Evolutionary conservation across 2,888 invertebrate species (phyloP).

Genomic region (Argyresthia albistria): DNA sequence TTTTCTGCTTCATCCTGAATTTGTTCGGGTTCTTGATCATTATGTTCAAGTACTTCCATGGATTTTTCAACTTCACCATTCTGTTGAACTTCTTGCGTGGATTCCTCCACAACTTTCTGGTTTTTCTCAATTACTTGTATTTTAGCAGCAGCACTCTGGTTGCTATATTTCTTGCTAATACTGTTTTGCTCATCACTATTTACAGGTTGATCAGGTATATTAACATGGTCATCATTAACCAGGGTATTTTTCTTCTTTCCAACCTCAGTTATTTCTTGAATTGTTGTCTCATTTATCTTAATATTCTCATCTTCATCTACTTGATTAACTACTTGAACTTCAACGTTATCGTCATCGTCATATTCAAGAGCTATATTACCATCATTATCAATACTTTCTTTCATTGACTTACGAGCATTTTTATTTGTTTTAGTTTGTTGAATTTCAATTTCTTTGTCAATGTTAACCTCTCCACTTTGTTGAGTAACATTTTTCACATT

Average conservation of each 20-base stretch:
- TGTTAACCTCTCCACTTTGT: too few species aligned
- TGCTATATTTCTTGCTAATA: neutral
- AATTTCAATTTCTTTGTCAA: neutral
- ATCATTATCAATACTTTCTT: neutral
- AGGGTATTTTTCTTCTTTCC: neutral
- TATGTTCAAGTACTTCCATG: conserved; percentile 3
- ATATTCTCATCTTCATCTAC: neutral
- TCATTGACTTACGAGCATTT: conserved; percentile 3
- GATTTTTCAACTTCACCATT: neutral
- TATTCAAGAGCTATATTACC: conserved; percentile 8
- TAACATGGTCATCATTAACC: neutral
- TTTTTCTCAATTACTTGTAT: conserved; percentile 1
- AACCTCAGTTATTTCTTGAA: too few species aligned
- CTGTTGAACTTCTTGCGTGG: neutral
- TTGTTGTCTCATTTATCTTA: neutral
- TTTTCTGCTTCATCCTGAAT: neutral
- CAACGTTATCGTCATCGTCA: conserved; percentile 8
- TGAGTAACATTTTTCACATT: too few species aligned
- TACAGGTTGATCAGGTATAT: neutral
- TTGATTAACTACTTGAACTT: conserved; percentile 8
- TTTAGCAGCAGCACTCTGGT: neutral
- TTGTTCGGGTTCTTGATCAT: neutral
- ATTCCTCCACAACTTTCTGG: neutral
- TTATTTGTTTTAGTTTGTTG: conserved; percentile 1
- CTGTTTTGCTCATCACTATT: neutral